Conservation (phyloP, 64 coral and sea anemone genomes). For the Montipora cactus region DNA sequence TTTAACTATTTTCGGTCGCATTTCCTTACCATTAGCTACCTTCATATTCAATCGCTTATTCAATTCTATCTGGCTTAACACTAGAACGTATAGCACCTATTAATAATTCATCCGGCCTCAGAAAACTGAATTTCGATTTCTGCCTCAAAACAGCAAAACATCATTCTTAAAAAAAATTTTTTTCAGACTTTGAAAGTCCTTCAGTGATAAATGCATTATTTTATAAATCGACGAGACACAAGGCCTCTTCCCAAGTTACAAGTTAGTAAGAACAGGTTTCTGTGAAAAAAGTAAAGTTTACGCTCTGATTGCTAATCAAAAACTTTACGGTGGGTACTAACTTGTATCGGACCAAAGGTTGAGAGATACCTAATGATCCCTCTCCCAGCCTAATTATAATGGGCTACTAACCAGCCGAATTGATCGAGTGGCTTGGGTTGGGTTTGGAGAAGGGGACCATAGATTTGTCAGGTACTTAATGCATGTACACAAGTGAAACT, state of each 20-base stretch:
- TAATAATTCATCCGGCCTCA: neutral
- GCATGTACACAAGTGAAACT: no score
- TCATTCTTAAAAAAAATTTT: no score
- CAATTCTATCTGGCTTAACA: neutral
- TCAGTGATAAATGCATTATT: neutral
- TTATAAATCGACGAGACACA: neutral
- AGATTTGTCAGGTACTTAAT: no score
- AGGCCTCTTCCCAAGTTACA: neutral
- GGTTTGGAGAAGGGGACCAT: no score
- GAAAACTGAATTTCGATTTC: neutral
- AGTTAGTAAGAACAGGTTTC: neutral
- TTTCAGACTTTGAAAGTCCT: no score
- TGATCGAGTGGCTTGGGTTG: no score
- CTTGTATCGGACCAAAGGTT: conserved; percentile 45
- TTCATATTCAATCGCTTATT: neutral
- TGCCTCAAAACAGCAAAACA: neutral
- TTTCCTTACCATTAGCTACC: neutral
- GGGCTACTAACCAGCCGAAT: no score
- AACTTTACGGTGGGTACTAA: neutral
- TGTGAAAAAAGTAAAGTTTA: neutral
- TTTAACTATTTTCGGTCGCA: no score
- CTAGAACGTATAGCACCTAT: neutral
- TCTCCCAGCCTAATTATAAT: no score
- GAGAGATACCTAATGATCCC: neutral
- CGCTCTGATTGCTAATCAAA: neutral